Percentiles rank a stretch among this genome's conserved stretches.
These are phyloP conservation scores for Pterostichus madidus DNA, from an alignment of 2,888 invertebrate genomes.

Conservation along the genomic window DNA sequence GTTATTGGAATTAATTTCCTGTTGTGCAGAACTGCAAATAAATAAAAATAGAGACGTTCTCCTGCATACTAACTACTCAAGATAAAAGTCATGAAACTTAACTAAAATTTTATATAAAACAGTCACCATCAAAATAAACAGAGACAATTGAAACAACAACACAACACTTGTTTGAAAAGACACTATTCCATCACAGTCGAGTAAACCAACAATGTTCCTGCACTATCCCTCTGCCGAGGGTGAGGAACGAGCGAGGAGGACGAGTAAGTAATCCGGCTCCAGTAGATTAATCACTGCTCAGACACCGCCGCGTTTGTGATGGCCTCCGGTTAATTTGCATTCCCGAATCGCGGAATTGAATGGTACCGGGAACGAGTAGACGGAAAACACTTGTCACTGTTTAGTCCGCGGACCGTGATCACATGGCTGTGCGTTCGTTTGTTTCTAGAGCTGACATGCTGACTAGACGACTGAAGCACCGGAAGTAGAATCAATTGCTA, in stretches of 20 bases:
- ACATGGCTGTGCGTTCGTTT: conserved; percentile 3
- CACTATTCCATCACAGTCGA: background rate
- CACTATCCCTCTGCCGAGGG: background rate
- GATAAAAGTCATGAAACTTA: too few species aligned
- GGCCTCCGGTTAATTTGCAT: conserved; percentile 71
- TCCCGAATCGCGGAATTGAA: conserved; percentile 71
- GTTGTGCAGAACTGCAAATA: too few species aligned
- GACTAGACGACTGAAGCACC: too few species aligned
- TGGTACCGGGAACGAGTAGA: conserved; percentile 63
- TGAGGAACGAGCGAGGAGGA: too few species aligned
- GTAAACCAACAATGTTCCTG: too few species aligned
- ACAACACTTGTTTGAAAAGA: background rate
- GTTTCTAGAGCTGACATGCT: too few species aligned
- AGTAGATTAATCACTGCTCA: conserved; percentile 71
- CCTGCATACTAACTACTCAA: too few species aligned
- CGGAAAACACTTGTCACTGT: conserved; percentile 66
- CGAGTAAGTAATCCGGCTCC: conserved; percentile 63
- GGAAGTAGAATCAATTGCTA: too few species aligned
- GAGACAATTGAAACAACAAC: background rate
- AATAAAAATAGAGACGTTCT: too few species aligned
- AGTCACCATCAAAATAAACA: background rate
- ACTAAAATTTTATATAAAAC: too few species aligned
- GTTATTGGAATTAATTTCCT: too few species aligned
- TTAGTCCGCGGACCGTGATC: conserved; percentile 23
- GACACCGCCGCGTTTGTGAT: conserved; percentile 68